Percentiles rank a stretch among this genome's conserved stretches.
Conservation (phyloP, 2,888 invertebrate species). For the Platyscelio sp. region DNA sequence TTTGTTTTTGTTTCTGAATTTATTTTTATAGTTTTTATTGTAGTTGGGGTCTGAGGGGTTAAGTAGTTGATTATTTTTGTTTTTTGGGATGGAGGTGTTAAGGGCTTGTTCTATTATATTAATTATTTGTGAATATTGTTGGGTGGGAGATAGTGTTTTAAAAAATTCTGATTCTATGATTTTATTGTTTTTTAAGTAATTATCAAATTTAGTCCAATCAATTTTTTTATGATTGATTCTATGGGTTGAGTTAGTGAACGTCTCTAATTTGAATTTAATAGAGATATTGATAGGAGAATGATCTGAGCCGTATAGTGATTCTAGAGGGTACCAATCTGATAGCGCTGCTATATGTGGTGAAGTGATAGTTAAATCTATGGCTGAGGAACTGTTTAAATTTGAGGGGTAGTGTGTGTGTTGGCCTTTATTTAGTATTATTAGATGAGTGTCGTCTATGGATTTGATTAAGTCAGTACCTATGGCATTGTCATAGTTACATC, state of each 20-base stretch:
- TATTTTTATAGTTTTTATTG: neutral
- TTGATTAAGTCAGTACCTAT: neutral
- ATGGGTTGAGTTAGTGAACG: neutral
- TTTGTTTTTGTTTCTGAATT: neutral
- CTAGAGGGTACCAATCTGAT: neutral
- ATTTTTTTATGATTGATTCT: slow-evolving; percentile 17
- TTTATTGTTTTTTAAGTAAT: neutral
- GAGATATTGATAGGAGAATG: slow-evolving; percentile 8
- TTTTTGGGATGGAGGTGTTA: neutral
- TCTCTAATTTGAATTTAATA: neutral
- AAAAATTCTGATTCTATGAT: neutral
- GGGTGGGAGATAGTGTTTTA: neutral
- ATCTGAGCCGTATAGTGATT: neutral
- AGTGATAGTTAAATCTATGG: neutral
- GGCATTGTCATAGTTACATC: neutral
- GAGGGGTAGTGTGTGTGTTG: neutral
- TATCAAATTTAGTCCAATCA: neutral
- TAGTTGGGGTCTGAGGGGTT: neutral
- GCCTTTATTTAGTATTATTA: neutral
- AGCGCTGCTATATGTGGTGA: neutral
- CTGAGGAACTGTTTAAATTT: neutral
- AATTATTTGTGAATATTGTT: neutral
- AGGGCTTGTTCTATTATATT: slow-evolving; percentile 11
- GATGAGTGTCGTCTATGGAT: neutral
- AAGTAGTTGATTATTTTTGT: too few relatives aligned